phyloP scores from a whole-genome alignment of 2,888 invertebrate species.

The Amphiduros pacificus region DNA sequence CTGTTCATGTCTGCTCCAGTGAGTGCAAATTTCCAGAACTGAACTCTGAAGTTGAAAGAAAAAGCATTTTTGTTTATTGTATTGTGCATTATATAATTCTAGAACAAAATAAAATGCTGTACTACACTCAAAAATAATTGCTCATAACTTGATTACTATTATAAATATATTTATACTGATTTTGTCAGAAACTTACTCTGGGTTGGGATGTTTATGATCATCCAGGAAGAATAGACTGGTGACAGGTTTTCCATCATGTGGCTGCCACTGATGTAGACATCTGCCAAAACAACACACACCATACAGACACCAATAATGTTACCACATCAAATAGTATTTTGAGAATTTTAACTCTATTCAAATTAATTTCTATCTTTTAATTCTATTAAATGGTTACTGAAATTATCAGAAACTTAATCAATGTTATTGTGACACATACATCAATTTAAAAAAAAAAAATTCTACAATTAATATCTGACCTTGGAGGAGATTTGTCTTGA shows the following conservation, averaged over 20 bases:
- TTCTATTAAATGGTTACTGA: too few species aligned
- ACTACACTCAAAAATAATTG: too few species aligned
- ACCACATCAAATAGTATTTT: not conserved
- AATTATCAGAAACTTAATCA: too few species aligned
- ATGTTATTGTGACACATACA: too few species aligned
- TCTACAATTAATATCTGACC: constrained; percentile 20
- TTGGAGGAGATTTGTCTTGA: constrained; percentile 23
- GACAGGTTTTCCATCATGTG: constrained; percentile 84
- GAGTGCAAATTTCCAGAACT: constrained; percentile 94
- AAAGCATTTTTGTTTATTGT: not conserved
- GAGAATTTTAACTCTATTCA: not conserved
- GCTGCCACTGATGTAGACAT: constrained; percentile 90
- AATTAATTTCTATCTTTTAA: not conserved
- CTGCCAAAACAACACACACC: constrained; percentile 50
- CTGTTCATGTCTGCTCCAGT: constrained; percentile 89
- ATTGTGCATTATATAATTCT: not conserved
- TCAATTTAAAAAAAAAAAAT: too few species aligned
- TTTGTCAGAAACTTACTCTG: constrained; percentile 56
- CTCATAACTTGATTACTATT: not conserved
- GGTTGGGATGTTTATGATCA: constrained; percentile 76
- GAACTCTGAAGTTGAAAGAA: constrained; percentile 62
- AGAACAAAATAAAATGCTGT: too few species aligned
- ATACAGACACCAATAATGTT: not conserved
- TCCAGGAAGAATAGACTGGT: constrained; percentile 91
- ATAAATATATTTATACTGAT: not conserved